Evolutionary conservation across 2,113 vertebrate genomes (phyloP).

Genomic region (Clarias magur): DNA sequence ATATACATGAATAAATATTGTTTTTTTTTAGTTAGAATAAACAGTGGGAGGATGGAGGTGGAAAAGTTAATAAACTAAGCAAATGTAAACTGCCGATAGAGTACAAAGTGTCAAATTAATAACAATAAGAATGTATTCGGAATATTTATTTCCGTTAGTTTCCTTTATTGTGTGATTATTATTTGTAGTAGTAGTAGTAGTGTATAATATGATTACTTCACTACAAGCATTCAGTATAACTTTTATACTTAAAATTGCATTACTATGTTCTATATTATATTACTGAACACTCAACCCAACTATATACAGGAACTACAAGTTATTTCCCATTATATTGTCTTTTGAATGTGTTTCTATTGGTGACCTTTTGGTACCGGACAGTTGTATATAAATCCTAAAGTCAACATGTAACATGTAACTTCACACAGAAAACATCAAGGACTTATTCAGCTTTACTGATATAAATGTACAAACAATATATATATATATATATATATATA

Average conservation of each 20-base stretch:
- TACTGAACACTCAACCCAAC: too few species aligned
- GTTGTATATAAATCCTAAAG: too few species aligned
- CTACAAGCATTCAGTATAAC: neutral
- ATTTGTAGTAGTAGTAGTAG: neutral
- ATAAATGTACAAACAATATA: too few species aligned
- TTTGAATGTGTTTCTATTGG: neutral
- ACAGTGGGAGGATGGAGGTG: neutral
- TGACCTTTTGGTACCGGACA: neutral
- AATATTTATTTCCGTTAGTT: neutral
- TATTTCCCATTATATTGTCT: neutral
- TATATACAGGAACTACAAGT: neutral
- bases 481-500: too few species aligned
- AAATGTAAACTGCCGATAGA: neutral
- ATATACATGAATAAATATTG: neutral
- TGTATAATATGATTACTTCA: neutral
- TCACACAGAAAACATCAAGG: too few species aligned
- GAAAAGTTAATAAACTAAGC: neutral
- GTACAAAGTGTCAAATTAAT: neutral
- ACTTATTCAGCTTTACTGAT: too few species aligned
- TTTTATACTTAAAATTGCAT: neutral
- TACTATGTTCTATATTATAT: neutral
- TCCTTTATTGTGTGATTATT: neutral
- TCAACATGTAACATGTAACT: too few species aligned
- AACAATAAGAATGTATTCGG: neutral
- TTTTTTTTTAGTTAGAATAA: neutral